Evolutionary conservation across 2,113 vertebrate genomes (phyloP).

Genomic region (Dunckerocampus dactyliophorus): DNA sequence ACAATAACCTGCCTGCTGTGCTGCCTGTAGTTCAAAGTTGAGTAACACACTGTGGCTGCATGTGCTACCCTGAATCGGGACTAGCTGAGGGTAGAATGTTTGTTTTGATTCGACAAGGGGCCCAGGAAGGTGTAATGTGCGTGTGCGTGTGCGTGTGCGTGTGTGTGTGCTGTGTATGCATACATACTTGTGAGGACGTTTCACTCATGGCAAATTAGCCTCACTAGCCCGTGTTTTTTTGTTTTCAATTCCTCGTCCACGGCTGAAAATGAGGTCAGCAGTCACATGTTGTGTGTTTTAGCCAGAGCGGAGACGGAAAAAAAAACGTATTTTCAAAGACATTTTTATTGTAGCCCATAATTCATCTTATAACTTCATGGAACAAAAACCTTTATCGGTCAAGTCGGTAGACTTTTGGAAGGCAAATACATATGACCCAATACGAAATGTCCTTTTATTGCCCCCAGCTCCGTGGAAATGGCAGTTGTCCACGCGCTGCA

Average conservation of each 20-base stretch:
- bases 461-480: conserved; percentile 11
- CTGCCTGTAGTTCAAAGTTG: conserved; percentile 36
- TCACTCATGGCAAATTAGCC: conserved; percentile 34
- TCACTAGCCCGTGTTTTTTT: conserved; percentile 56
- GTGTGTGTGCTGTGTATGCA: not conserved
- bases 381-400: not conserved
- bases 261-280: conserved; percentile 61
- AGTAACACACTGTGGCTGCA: conserved; percentile 46
- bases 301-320: conserved; percentile 6
- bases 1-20: conserved; percentile 36
- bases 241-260: conserved; percentile 56
- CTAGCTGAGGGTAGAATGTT: conserved; percentile 38
- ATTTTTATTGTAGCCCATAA: not conserved
- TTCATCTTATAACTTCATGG: not conserved
- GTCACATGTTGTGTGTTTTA: conserved; percentile 41
- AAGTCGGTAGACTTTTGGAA: conserved; percentile 1
- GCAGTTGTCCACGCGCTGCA: conserved; percentile 27
- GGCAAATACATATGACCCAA: not conserved
- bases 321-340: conserved; percentile 16
- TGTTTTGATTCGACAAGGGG: conserved; percentile 43
- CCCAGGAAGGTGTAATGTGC: not conserved
- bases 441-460: not conserved
- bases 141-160: not conserved
- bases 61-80: conserved; percentile 37
- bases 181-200: conserved; percentile 11